Base-by-base conservation (phyloP, 2,888 invertebrate genomes). In the Horisme vitalbata region DNA sequence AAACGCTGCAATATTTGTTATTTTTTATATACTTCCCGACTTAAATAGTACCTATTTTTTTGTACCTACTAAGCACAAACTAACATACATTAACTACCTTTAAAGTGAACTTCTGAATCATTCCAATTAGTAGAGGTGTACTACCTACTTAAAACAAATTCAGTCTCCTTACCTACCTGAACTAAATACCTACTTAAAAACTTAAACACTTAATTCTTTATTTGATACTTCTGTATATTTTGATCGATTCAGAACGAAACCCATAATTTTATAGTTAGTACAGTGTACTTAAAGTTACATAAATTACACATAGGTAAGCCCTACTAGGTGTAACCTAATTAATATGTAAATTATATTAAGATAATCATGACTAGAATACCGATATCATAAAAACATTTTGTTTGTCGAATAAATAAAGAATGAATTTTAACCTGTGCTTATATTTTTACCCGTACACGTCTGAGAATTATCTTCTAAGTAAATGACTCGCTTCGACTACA, bases 401-500 rank as follows among this genome's bases (percentile, higher is more conserved):
- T 81, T 80, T 83, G 80, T 83, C 79, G 69, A 80, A 79, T 75
- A 75, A 84, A 83, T 82, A 82, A 82, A 83, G 47, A 52, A 50
- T 51, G 52, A 57, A 51, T 52, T 57, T 52, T 52, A 48, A 36
- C 49, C 37, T 48, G 24, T 47, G 33, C 49, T 38, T 28, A 7
- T 4, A 20, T 20, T 20, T 20, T 1, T 4, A 20, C 4, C 5
- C 20, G 1, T 4, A 20, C 8, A 20, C n/a, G n/a, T n/a, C n/a
- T n/a, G n/a, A n/a, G n/a, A n/a, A n/a, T n/a, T n/a, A n/a, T n/a
- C n/a, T n/a, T n/a, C n/a, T n/a, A n/a, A n/a, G n/a, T n/a, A n/a
- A n/a, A n/a, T n/a, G n/a, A n/a, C n/a, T n/a, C n/a, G n/a, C n/a
- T n/a, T n/a, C n/a, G n/a, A n/a, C n/a, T n/a, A n/a, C n/a, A n/a